Evolutionary conservation across 2,797 vertebrate species (phyloP), one percentile per base, ranked within the genome.

Genomic region (Myripristis murdjan): DNA sequence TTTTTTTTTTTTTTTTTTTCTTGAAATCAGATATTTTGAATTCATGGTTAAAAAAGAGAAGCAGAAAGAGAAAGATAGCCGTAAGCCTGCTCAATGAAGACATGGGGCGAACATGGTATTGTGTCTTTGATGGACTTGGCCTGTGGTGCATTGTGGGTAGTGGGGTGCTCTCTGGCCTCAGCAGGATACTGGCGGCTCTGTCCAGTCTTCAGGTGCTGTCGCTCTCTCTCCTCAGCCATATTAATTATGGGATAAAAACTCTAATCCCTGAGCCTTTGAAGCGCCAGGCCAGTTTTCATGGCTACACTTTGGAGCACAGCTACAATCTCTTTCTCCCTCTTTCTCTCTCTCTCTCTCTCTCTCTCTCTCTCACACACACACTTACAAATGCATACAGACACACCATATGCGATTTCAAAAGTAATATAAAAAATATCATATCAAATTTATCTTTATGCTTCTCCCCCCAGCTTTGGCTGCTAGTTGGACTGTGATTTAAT

Each of bases 191-290:
- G 92, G 94, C 92, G 79, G 83, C 94, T 89, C 91, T 92, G 94
- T 90, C 94, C 94, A 87, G 92, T 96, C 92, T 89, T 96, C 94
- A 96, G 96, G 95, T 94, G 94, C 94, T 93, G 96, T 96, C 94
- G 92, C 94, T 95, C 94, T 95, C 94, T 95, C 94, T 93, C 95
- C 95, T 95, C 93, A 93, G 94, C 94, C 95, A 96, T 97, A 97
- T 97, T 99, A 97, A 98, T 97, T 98, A 96, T 96, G 95, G 95
- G 95, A 97, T 97, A 95, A 96, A 96, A 94, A 94, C 90, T 95
- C 94, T 97, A 98, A 98, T 98, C 97, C 95, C 87, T 76, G 84
- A 91, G 92, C 93, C 96, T 98, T 99, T 98, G 96, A 98, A 97
- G 96, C 93, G 82, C 88, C 90, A 93, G 95, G 92, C 93, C 95